A percentile compares a stretch with the other conserved stretches of the same genome.
These are phyloP conservation scores for Typhlichthys subterraneus DNA, from an alignment of 2,797 vertebrate species.

Conservation along the genomic window DNA sequence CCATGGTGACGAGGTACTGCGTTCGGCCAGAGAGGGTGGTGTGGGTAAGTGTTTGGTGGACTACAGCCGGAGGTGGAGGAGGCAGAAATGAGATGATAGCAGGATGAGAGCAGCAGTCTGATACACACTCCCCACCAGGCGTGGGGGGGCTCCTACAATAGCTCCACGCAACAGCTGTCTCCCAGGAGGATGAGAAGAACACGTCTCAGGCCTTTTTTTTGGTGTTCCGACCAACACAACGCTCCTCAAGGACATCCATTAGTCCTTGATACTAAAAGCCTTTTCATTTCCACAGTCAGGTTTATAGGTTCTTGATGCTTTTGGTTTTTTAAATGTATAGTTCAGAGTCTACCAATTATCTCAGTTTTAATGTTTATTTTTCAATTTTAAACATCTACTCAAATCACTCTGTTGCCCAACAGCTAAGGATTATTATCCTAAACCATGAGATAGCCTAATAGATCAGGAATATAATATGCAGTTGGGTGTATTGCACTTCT, in stretches of 20 bases:
- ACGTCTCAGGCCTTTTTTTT: conserved; percentile 29
- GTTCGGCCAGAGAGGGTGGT: conserved; percentile 59
- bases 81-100: too few species aligned
- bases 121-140: conserved; percentile 40
- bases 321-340: neutral
- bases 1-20: conserved; percentile 77
- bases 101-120: conserved; percentile 53
- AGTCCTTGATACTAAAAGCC: conserved; percentile 10
- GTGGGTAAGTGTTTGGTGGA: conserved; percentile 66
- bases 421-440: too few species aligned
- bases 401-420: too few species aligned
- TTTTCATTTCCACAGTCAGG: conserved; percentile 10
- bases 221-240: conserved; percentile 38
- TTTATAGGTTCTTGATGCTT: neutral
- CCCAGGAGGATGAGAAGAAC: conserved; percentile 30
- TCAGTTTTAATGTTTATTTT: too few species aligned
- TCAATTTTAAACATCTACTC: too few species aligned
- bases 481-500: too few species aligned
- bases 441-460: too few species aligned
- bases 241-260: conserved; percentile 46
- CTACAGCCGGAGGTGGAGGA: conserved; percentile 49
- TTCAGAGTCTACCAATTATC: too few species aligned
- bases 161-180: conserved; percentile 14
- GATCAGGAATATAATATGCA: too few species aligned
- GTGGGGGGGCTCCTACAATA: conserved; percentile 34